Percentiles rank a stretch among this genome's conserved stretches.
phyloP scores from a whole-genome alignment of 2,797 vertebrate genomes.

The Lacerta bilineata region DNA sequence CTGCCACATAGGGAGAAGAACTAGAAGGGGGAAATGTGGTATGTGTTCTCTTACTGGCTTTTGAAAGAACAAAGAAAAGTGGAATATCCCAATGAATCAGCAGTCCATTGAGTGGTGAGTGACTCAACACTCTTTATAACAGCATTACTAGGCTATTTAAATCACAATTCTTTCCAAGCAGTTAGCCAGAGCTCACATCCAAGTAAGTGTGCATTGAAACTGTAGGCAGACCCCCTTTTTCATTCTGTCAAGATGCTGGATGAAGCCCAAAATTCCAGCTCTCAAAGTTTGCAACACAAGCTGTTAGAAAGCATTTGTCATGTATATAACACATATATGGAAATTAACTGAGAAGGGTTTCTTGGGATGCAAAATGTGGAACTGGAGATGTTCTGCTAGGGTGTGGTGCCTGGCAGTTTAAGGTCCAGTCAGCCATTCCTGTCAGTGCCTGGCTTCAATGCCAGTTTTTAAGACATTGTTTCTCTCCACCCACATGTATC shows the following conservation, averaged over 20 bases:
- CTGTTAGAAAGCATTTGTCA: neutral
- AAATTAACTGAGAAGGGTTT: neutral
- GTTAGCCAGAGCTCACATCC: neutral
- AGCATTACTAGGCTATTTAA: constrained; percentile 18
- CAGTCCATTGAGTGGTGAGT: constrained; percentile 8
- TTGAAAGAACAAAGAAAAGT: constrained; percentile 13
- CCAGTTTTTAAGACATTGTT: constrained; percentile 66
- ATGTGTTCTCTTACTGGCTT: constrained; percentile 6
- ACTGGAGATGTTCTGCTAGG: constrained; percentile 8
- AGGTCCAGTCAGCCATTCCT: constrained; percentile 66
- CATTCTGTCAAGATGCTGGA: neutral
- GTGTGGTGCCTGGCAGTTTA: neutral
- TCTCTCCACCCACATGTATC: constrained; percentile 48
- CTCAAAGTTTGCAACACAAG: neutral
- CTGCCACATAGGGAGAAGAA: neutral
- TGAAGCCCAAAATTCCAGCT: neutral
- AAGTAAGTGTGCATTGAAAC: neutral
- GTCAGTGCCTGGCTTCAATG: constrained; percentile 65
- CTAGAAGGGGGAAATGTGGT: neutral
- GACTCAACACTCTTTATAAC: constrained; percentile 20
- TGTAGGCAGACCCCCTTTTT: neutral
- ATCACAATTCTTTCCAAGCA: constrained; percentile 30
- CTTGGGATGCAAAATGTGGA: neutral
- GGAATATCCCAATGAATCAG: constrained; percentile 34
- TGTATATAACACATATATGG: neutral